Evolutionary conservation across 2,113 vertebrate genomes (phyloP), one percentile per base, ranked within the genome.

Genomic region (Gila orcuttii): DNA sequence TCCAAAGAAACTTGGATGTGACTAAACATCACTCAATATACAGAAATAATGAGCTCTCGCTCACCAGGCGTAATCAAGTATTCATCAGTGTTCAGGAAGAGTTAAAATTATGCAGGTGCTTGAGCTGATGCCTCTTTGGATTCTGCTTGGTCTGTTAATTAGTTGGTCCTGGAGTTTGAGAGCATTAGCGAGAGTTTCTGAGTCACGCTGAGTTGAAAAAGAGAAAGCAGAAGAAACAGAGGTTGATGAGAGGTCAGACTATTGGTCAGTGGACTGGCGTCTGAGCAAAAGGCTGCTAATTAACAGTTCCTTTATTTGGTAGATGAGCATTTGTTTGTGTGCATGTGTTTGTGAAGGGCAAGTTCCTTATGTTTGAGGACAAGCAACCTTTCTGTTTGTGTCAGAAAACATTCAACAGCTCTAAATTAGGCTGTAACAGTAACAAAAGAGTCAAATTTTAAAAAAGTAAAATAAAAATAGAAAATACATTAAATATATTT

Each of bases 211-310:
- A 75, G 52, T n/a, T 73, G 68, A 57, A 57, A n/a, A 39, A 39
- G 66, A 59, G 23, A 73, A 55, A 74, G 52, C 9, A 39, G 4
- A 73, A 73, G 19, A 82, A 36, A 33, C 3, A 47, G 19, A 68
- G 28, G 71, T 12, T 71, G 19, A n/a, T 28, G 42, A 62, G 69
- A 84, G 69, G 57, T 47, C 36, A 60, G 17, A 21, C 36, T 15
- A 75, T 2, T 50, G 57, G 62, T 57, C 77, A 33, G 25, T 42
- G 31, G 12, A 79, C 17, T 31, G 77, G 62, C 21, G 5, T n/a
- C 71, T 60, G 25, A 79, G 62, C 62, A 31, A 57, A 31, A 64
- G 33, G 62, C 50, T 73, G 76, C 62, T 21, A 79, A 85, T 85
- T 85, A 85, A 17, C 8, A 15, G 19, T 47, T 85, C n/a, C 21